Conservation (phyloP, 2,113 vertebrate genomes). For the Phoenicopterus ruber region DNA sequence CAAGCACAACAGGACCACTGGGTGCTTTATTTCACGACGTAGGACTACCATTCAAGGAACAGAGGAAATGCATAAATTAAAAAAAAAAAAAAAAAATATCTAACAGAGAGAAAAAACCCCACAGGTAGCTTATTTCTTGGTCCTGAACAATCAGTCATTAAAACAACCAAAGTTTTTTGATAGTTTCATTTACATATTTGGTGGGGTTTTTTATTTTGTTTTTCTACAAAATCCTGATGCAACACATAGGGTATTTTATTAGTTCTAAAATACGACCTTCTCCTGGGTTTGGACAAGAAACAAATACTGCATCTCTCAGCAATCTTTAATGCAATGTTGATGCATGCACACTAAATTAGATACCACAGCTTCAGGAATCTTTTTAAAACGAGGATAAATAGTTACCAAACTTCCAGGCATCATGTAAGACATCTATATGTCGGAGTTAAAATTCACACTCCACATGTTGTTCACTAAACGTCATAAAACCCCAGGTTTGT, state of each 20-base stretch:
- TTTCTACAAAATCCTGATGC: neutral
- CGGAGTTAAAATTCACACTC: neutral
- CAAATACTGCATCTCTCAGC: neutral
- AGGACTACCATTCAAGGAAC: neutral
- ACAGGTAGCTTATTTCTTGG: neutral
- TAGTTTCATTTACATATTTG: neutral
- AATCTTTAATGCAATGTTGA: neutral
- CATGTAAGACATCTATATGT: fast-evolving
- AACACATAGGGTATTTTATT: neutral
- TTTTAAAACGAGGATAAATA: neutral
- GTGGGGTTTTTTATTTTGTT: neutral
- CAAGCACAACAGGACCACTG: neutral
- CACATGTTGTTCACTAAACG: neutral
- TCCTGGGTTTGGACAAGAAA: neutral
- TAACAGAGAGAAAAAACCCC: neutral
- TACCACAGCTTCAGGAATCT: neutral
- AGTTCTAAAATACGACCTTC: neutral
- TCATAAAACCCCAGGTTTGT: neutral
- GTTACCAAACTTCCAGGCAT: neutral
- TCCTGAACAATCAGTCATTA: neutral
- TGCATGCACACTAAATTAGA: neutral
- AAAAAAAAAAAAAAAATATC: neutral
- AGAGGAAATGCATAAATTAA: neutral
- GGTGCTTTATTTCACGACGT: neutral
- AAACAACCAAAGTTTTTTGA: neutral